Conservation (phyloP, 2,113 vertebrate species). For the Barnardius zonarius region DNA sequence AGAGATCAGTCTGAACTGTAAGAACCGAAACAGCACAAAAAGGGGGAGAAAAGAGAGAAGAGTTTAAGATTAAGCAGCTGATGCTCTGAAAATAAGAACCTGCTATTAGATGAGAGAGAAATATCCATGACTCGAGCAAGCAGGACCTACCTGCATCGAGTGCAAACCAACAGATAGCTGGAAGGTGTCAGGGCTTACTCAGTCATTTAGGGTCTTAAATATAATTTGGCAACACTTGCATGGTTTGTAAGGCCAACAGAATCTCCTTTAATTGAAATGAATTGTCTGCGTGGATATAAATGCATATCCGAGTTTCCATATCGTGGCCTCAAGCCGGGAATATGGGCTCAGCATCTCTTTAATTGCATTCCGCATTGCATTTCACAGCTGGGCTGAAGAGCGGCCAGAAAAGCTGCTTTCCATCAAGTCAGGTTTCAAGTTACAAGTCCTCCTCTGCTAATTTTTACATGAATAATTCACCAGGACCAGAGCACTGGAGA, state of each 20-base stretch:
- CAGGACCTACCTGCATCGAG: background rate
- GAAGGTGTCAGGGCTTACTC: background rate
- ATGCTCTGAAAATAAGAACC: background rate
- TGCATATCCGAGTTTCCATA: background rate
- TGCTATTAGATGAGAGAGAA: background rate
- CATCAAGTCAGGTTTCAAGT: background rate
- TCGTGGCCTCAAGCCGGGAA: background rate
- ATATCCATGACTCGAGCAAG: background rate
- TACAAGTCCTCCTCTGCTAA: background rate
- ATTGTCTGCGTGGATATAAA: background rate
- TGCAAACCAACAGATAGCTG: background rate
- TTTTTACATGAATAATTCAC: background rate
- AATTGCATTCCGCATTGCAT: background rate
- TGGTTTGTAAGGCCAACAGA: background rate
- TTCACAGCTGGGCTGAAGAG: background rate
- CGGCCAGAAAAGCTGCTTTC: background rate
- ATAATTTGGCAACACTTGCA: background rate
- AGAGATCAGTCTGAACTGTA: background rate
- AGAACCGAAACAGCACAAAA: background rate
- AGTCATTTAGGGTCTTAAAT: background rate
- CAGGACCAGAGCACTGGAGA: background rate
- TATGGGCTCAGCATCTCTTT: background rate
- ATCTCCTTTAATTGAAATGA: background rate
- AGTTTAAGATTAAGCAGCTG: background rate
- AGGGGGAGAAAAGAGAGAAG: background rate